Percentiles rank a stretch among this genome's conserved stretches.
These are phyloP conservation scores for Drosophila kambysellisi DNA, from an alignment of 2,888 invertebrate genomes.

Conservation along the genomic window DNA sequence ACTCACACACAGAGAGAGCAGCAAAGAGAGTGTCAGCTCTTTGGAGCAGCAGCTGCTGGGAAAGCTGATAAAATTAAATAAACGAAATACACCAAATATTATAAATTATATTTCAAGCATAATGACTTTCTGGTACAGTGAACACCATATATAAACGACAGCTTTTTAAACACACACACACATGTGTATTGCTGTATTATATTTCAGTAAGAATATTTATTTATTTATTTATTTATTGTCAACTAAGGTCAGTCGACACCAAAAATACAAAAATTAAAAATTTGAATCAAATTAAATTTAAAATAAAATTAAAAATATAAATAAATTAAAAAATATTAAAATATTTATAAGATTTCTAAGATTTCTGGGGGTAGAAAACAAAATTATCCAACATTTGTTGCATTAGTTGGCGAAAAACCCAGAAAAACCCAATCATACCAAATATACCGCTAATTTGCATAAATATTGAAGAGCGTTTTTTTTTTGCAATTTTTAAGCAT, in stretches of 20 bases:
- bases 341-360: too few relatives aligned
- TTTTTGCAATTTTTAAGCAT: neutral
- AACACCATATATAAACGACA: neutral
- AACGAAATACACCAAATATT: constrained; percentile 14
- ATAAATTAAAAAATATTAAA: too few relatives aligned
- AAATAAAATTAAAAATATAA: too few relatives aligned
- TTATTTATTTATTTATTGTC: too few relatives aligned
- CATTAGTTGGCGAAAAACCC: too few relatives aligned
- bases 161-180: neutral
- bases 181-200: neutral
- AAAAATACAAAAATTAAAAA: too few relatives aligned
- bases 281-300: too few relatives aligned
- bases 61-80: constrained; percentile 35
- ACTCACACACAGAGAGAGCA: neutral
- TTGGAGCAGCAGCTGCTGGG: constrained; percentile 20
- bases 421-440: too few relatives aligned
- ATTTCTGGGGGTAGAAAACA: too few relatives aligned
- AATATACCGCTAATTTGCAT: neutral
- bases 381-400: too few relatives aligned
- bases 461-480: neutral
- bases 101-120: constrained; percentile 23
- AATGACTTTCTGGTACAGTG: constrained; percentile 31
- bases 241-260: too few relatives aligned
- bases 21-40: neutral
- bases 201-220: too few relatives aligned